Percentiles rank a stretch among this genome's conserved stretches.
Evolutionary conservation across 2,888 invertebrate species (phyloP).

Genomic region (Dryobota labecula): DNA sequence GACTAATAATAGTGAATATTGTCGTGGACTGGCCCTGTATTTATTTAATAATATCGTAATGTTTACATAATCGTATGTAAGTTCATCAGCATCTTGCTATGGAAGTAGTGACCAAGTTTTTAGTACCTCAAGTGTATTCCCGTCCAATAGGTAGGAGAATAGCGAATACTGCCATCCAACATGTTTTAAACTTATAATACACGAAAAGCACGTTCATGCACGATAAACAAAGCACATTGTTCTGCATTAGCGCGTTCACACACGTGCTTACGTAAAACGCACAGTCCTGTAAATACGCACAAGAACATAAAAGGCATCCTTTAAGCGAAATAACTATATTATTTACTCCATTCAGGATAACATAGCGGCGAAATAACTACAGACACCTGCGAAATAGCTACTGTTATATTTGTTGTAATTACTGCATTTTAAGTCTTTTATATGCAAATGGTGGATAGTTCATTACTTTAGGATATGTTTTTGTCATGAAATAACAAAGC

Average conservation of each 20-base stretch:
- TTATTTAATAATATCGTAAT: constrained; percentile 56
- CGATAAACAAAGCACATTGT: background rate
- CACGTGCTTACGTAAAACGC: constrained; percentile 2
- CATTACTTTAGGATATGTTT: background rate
- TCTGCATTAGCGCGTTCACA: background rate
- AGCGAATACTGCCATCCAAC: constrained; percentile 44
- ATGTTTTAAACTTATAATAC: background rate
- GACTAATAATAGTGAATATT: constrained; percentile 41
- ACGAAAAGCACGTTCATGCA: background rate
- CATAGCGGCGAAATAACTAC: background rate
- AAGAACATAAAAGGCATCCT: background rate
- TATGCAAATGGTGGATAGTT: background rate
- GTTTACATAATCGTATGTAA: constrained; percentile 49
- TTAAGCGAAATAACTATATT: background rate
- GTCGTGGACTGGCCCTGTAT: constrained; percentile 59
- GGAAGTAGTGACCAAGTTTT: constrained; percentile 66
- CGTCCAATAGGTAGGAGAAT: constrained; percentile 51
- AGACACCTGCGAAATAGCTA: background rate
- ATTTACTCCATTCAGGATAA: background rate
- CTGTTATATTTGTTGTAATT: background rate
- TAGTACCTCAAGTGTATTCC: constrained; percentile 58
- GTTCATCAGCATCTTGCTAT: constrained; percentile 70
- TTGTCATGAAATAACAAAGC: background rate
- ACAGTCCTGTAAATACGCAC: constrained; percentile 34
- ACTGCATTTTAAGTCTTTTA: background rate